Evolutionary conservation across 2,797 vertebrate species (phyloP).

Genomic region (Crocidura indochinensis): DNA sequence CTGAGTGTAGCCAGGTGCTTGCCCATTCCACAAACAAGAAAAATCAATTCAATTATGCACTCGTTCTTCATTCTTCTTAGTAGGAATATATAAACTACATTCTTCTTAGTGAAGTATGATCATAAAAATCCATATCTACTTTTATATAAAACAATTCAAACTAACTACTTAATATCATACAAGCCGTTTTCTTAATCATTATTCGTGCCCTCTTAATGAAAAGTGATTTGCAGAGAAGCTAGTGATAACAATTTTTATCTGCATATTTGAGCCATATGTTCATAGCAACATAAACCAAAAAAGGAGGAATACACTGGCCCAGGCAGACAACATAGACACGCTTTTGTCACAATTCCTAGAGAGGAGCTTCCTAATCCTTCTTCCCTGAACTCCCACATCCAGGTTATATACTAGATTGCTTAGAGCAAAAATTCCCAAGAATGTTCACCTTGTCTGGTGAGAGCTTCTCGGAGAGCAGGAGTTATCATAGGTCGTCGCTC

Average conservation of each 20-base stretch:
- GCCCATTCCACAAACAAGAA: too few relatives aligned
- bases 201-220: slow-evolving; percentile 7
- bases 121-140: neutral
- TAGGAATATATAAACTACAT: neutral
- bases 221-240: neutral
- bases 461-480: slow-evolving; percentile 93
- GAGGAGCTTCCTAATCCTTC: neutral
- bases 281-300: neutral
- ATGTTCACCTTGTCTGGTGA: slow-evolving; percentile 96
- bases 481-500: slow-evolving; percentile 97
- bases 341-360: neutral
- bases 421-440: rapidly evolving
- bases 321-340: neutral
- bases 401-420: neutral
- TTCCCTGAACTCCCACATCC: neutral
- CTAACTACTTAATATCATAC: neutral
- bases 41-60: too few relatives aligned
- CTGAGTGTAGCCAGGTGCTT: too few relatives aligned
- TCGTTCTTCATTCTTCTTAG: neutral
- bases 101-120: neutral
- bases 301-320: neutral
- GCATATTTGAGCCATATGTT: neutral
- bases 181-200: neutral
- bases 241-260: neutral
- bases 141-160: slow-evolving; percentile 17